These are phyloP conservation scores for Colletes gigas DNA, from an alignment of 1,140 invertebrate genomes.

Conservation along the genomic window DNA sequence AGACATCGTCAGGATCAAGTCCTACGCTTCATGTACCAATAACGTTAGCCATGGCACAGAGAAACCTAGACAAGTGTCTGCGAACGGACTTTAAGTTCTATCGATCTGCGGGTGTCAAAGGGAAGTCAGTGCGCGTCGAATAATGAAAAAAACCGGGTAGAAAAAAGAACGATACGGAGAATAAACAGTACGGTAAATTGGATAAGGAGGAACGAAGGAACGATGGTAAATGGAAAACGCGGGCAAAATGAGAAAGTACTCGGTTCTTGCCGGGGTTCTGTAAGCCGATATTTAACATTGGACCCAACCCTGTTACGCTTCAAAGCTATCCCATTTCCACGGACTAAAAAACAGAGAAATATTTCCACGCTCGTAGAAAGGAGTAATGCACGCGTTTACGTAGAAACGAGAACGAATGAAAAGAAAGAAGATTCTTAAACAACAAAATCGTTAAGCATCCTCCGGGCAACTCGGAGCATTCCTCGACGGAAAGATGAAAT, in stretches of 20 bases:
- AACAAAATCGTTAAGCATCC: not conserved
- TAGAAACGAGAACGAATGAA: not conserved
- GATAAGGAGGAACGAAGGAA: not conserved
- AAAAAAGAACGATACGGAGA: not conserved
- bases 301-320: not conserved
- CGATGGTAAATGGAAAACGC: not conserved
- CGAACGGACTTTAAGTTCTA: too few species aligned
- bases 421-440: not conserved
- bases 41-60: too few species aligned
- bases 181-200: not conserved
- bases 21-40: too few species aligned
- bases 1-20: too few species aligned
- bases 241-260: not conserved
- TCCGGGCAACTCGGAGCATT: too few species aligned
- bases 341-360: not conserved
- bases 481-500: not conserved
- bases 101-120: too few species aligned
- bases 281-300: conserved; percentile 2
- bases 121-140: not conserved
- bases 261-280: not conserved
- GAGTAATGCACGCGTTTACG: not conserved
- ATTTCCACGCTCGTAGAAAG: not conserved
- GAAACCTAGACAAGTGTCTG: too few species aligned
- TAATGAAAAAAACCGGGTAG: not conserved
- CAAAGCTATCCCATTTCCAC: not conserved